phyloP scores from a whole-genome alignment of 2,888 invertebrate species.

The Venustoraphidia nigricollis region DNA sequence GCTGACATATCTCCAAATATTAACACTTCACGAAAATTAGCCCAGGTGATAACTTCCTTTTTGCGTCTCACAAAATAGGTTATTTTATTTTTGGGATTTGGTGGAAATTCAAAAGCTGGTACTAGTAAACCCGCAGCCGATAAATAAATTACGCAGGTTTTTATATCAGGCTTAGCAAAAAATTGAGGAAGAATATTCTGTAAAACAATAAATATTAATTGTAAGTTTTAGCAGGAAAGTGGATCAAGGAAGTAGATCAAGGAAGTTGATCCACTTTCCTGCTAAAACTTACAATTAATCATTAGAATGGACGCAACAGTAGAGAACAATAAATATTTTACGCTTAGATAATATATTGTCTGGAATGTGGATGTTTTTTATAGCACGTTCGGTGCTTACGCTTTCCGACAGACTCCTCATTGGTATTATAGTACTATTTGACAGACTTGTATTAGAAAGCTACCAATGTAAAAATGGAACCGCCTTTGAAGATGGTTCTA shows the following conservation, averaged over 20 bases:
- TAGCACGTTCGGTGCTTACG: too few species aligned
- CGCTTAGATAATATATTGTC: too few species aligned
- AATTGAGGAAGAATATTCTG: conserved; percentile 38
- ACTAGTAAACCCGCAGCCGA: conserved; percentile 46
- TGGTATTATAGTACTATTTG: too few species aligned
- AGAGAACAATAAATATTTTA: too few species aligned
- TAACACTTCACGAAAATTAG: conserved; percentile 36
- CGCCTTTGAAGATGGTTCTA: too few species aligned
- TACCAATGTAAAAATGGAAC: too few species aligned
- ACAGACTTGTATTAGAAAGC: background rate
- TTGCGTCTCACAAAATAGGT: conserved; percentile 62
- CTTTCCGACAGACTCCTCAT: background rate
- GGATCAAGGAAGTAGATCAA: too few species aligned
- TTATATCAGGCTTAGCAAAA: conserved; percentile 29
- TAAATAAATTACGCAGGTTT: conserved; percentile 43
- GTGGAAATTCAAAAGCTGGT: conserved; percentile 45
- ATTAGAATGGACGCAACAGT: too few species aligned
- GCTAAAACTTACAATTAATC: too few species aligned
- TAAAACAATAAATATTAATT: conserved; percentile 16
- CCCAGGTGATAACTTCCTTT: conserved; percentile 41
- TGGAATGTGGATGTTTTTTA: too few species aligned
- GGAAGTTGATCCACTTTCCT: too few species aligned
- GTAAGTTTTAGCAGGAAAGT: too few species aligned
- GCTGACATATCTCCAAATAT: conserved; percentile 58
- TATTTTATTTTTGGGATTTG: conserved; percentile 44